Conservation (phyloP, 2,113 vertebrate genomes). For the Lepisosteus oculatus region DNA sequence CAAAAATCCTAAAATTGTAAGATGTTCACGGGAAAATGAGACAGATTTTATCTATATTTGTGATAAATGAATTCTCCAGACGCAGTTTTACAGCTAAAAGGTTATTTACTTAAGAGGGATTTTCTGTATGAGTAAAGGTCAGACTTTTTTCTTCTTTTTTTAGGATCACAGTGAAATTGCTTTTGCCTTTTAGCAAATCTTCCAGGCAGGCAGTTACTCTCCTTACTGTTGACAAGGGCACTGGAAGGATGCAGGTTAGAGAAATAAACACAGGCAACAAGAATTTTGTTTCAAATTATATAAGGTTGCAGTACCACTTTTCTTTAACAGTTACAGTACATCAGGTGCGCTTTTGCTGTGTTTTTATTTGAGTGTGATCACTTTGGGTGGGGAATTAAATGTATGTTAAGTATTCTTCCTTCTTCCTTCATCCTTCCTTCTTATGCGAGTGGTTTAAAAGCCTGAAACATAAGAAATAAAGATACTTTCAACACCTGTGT, state of each 20-base stretch:
- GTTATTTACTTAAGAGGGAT: conserved; percentile 84
- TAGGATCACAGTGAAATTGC: conserved; percentile 76
- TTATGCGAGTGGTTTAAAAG: no score
- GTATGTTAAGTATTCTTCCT: no score
- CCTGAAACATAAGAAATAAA: no score
- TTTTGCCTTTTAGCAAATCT: conserved; percentile 78
- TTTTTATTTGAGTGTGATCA: neutral
- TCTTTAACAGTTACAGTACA: neutral
- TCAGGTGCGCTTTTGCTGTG: neutral
- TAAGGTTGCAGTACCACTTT: neutral
- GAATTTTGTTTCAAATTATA: neutral
- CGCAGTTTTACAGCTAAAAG: conserved; percentile 74
- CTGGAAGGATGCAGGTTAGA: conserved; percentile 40
- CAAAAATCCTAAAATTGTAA: neutral
- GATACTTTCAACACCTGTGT: no score
- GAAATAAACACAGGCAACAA: conserved; percentile 24
- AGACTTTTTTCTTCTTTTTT: conserved; percentile 66
- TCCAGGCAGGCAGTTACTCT: conserved; percentile 51
- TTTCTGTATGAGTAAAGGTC: conserved; percentile 76
- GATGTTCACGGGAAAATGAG: conserved; percentile 16
- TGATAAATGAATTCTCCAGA: conserved; percentile 65
- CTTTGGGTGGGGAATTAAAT: no score
- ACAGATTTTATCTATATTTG: conserved; percentile 55
- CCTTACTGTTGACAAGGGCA: conserved; percentile 50
- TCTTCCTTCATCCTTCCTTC: no score